Percentiles rank a stretch among this genome's conserved stretches.
phyloP scores from a whole-genome alignment of 2,797 vertebrate genomes.

The Trematomus bernacchii region DNA sequence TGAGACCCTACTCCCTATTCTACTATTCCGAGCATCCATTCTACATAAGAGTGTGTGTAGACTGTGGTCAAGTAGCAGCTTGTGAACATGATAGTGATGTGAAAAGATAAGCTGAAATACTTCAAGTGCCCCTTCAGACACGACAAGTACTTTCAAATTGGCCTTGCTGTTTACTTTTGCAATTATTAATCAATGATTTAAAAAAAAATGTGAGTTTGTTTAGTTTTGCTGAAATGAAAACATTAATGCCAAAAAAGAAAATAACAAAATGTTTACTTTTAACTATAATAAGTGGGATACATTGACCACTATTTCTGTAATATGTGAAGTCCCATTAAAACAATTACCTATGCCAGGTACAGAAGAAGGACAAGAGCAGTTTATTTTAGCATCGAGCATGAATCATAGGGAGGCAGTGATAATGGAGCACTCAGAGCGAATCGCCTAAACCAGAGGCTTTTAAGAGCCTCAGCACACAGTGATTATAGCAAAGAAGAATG shows the following conservation, averaged over 20 bases:
- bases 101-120: conserved; percentile 28
- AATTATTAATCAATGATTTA: not conserved
- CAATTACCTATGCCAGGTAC: not conserved
- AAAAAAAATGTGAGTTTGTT: not conserved
- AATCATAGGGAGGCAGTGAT: conserved; percentile 26
- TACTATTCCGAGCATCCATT: conserved; percentile 34
- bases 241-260: too few relatives aligned
- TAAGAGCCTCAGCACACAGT: conserved; percentile 32
- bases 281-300: not conserved
- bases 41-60: conserved; percentile 34
- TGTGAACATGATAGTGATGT: conserved; percentile 26
- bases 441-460: conserved; percentile 52
- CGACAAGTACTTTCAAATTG: conserved; percentile 9
- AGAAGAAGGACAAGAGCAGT: conserved; percentile 5
- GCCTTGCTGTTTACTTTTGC: conserved; percentile 1
- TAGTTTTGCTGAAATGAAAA: not conserved
- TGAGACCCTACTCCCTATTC: not conserved
- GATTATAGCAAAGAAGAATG: conserved; percentile 7
- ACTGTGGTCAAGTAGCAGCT: conserved; percentile 51
- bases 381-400: conserved; percentile 38
- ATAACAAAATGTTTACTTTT: not conserved
- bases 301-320: not conserved
- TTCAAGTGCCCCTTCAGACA: conserved; percentile 51
- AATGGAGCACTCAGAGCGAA: conserved; percentile 52
- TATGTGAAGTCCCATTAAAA: not conserved